Percentiles rank a stretch among this genome's conserved stretches.
Conservation (phyloP, 2,888 invertebrate species). For the Gastracanthus pulcherrimus region DNA sequence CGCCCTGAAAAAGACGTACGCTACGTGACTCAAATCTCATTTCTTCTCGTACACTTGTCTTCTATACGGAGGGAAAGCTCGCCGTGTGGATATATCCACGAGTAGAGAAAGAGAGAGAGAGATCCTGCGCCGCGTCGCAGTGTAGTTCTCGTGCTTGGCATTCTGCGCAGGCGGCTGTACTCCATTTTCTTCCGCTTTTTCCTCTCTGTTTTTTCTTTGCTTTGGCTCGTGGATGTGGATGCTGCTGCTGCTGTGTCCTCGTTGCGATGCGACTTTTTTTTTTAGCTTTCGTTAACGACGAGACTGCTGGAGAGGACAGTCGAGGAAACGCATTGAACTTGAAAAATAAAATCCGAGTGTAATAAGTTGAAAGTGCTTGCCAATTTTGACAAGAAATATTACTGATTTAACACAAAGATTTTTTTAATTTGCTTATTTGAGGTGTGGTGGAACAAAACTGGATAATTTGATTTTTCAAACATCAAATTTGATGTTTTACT, state of each 20-base stretch:
- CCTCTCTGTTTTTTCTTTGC: background rate
- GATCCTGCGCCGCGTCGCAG: too few relatives aligned
- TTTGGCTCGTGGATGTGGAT: too few relatives aligned
- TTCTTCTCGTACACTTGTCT: constrained; percentile 56
- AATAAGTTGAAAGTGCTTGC: too few relatives aligned
- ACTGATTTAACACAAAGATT: too few relatives aligned
- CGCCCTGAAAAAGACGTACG: constrained; percentile 64
- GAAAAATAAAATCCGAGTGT: background rate
- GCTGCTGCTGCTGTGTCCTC: background rate
- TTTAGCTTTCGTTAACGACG: background rate
- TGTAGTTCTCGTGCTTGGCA: constrained; percentile 41
- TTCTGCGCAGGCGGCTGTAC: constrained; percentile 22
- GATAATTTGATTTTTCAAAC: too few relatives aligned
- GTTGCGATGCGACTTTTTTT: constrained; percentile 4
- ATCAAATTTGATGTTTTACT: too few relatives aligned
- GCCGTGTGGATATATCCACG: constrained; percentile 58
- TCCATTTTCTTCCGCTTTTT: constrained; percentile 26
- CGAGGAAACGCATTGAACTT: background rate
- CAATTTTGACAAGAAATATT: too few relatives aligned
- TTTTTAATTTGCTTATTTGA: too few relatives aligned
- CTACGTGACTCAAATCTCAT: constrained; percentile 75
- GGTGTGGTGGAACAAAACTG: too few relatives aligned
- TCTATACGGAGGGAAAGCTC: constrained; percentile 45
- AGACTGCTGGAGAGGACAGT: background rate
- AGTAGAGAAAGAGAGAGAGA: background rate